These are phyloP conservation scores for Diarsia mendica DNA, from an alignment of 2,888 invertebrate species.

Conservation along the genomic window DNA sequence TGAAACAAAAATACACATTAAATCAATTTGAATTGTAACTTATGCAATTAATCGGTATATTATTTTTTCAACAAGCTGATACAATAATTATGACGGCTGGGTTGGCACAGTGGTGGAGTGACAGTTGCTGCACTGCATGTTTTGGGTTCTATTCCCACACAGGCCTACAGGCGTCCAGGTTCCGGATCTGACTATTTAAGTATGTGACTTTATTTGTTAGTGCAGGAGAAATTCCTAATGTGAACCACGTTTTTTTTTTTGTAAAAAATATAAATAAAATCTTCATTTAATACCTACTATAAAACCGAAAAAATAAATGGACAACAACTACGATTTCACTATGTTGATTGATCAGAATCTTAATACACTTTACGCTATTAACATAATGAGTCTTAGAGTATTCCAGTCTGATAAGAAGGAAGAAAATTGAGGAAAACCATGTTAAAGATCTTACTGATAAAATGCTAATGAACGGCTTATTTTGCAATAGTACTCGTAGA, in stretches of 20 bases:
- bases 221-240: too few species aligned
- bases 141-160: too few species aligned
- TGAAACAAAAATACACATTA: too few species aligned
- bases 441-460: not conserved
- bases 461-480: not conserved
- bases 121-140: too few species aligned
- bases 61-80: not conserved
- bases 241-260: too few species aligned
- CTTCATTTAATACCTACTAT: not conserved
- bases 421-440: not conserved
- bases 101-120: too few species aligned
- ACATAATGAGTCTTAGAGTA: too few species aligned
- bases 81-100: not conserved
- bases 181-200: too few species aligned
- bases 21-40: too few species aligned
- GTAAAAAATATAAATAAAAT: not conserved
- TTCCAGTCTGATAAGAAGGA: not conserved
- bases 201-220: too few species aligned
- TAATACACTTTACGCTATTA: not conserved
- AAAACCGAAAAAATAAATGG: not conserved
- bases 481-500: not conserved
- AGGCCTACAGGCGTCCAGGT: too few species aligned
- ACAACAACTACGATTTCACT: not conserved
- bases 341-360: not conserved
- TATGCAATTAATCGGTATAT: too few species aligned